These are phyloP conservation scores for Lepidocyrtinus sp. DNA, from an alignment of 2,888 invertebrate genomes.

Conservation along the genomic window DNA sequence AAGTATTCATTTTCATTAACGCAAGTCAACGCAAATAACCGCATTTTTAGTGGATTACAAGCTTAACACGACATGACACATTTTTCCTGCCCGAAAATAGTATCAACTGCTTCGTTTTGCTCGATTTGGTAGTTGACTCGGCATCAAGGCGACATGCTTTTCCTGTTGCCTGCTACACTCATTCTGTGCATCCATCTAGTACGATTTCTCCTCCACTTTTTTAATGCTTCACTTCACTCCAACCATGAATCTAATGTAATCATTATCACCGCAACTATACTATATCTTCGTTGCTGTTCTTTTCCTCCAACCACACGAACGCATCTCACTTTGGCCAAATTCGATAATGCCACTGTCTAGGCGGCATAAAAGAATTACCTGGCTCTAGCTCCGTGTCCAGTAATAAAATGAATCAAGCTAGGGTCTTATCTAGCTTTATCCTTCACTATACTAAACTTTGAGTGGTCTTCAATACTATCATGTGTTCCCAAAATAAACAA, in stretches of 20 bases:
- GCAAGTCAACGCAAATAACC: constrained; percentile 39
- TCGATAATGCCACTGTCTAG: not conserved
- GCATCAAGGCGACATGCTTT: constrained; percentile 53
- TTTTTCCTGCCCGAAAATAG: constrained; percentile 31
- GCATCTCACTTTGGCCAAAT: not conserved
- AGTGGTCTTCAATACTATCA: not conserved
- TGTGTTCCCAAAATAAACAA: too few species aligned
- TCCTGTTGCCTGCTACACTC: constrained; percentile 38
- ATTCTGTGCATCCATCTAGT: constrained; percentile 25
- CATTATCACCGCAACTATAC: constrained; percentile 42
- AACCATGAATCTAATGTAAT: constrained; percentile 31
- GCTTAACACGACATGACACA: constrained; percentile 46
- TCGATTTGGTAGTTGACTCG: constrained; percentile 51
- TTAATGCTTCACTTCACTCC: constrained; percentile 42
- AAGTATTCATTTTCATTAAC: constrained; percentile 32
- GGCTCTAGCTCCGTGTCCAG: constrained; percentile 7
- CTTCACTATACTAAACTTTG: not conserved
- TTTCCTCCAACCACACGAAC: not conserved
- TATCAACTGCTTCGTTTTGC: constrained; percentile 50
- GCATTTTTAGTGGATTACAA: constrained; percentile 49
- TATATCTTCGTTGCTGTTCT: not conserved
- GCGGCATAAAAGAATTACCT: not conserved
- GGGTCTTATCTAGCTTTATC: not conserved
- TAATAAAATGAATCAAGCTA: not conserved
- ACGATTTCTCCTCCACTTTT: constrained; percentile 33